Evolutionary conservation across 92 coral and sea anemone species (phyloP), one percentile per base, ranked within the genome.

Genomic region (Phenganax marumi): DNA sequence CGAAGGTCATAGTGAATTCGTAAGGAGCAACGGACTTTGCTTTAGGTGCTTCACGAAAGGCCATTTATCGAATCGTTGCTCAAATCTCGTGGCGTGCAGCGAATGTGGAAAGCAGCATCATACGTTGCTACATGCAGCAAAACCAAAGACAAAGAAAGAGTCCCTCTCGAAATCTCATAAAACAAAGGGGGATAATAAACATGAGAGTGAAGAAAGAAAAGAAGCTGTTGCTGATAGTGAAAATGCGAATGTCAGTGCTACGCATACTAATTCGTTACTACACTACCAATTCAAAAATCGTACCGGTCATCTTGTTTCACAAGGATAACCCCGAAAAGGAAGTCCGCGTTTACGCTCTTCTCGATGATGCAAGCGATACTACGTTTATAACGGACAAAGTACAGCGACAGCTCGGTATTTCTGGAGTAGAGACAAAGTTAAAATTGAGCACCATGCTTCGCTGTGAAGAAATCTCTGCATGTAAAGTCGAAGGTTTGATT

Each of bases 401-500:
- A 8, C 63, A 26, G 10, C 56, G 65, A 47, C 80, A 75, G 7
- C 84, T 85, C 70, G 87, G 90, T 7, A 87, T 87, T 47, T 23
- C 51, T 10, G 90, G 90, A 10, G 79, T 50, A 52, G 79, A 74
- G 18, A 52, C 53, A 10, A 74, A 52, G 17, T 63, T 66, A 2
- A 66, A 33, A 17, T 49, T 51, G 14, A 43, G 23, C 18, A 78
- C 64, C 46, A 60, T 43, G 22, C 23, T 19, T 2, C 50, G 33
- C 17, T 19, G 2, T 47, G 61, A 19, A 66, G 63, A 74, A 25
- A 74, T 85, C n/a, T 22, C 24, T 10, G 85, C 88, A 0, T 78
- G 83, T 57, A 87, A 53, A 70, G 80, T 90, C 22, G 75, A 90
- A 50, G 87, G 89, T 2, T 80, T 85, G 9, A 76, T 90, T 11